Conservation (phyloP, 2,888 invertebrate species). For the Phyto melanocephala region DNA sequence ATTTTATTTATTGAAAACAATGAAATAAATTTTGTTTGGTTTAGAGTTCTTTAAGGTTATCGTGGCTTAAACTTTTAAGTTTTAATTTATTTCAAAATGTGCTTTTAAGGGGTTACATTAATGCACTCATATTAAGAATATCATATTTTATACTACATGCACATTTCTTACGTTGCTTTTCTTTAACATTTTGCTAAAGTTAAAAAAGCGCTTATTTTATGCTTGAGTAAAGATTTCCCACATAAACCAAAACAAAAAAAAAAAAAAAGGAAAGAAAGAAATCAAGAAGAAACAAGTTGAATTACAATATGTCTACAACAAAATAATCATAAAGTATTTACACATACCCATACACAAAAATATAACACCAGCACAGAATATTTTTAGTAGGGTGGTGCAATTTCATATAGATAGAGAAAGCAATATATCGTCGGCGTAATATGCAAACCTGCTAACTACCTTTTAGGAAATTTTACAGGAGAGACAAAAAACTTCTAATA, state of each 20-base stretch:
- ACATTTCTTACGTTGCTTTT: constrained; percentile 9
- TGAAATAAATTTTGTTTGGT: not conserved
- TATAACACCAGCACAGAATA: no score
- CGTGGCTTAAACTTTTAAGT: not conserved
- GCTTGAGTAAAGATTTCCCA: constrained; percentile 53
- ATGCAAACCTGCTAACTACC: no score
- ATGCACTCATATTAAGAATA: constrained; percentile 1
- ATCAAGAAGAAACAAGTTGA: constrained; percentile 8
- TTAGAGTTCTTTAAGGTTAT: not conserved
- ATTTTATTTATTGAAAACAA: not conserved
- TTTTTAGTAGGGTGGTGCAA: not conserved
- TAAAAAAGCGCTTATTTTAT: constrained; percentile 28
- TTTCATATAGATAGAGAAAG: no score
- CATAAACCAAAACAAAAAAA: constrained; percentile 45
- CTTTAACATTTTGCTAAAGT: not conserved
- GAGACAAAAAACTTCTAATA: no score
- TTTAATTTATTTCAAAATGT: not conserved
- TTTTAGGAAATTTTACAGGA: no score
- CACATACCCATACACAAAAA: not conserved
- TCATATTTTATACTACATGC: not conserved
- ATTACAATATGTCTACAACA: not conserved
- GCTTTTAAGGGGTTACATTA: constrained; percentile 7
- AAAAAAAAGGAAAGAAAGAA: constrained; percentile 9
- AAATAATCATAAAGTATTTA: constrained; percentile 18
- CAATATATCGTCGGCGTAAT: no score